Conservation (phyloP, 2,797 vertebrate species). For the Trichosurus vulpecula region DNA sequence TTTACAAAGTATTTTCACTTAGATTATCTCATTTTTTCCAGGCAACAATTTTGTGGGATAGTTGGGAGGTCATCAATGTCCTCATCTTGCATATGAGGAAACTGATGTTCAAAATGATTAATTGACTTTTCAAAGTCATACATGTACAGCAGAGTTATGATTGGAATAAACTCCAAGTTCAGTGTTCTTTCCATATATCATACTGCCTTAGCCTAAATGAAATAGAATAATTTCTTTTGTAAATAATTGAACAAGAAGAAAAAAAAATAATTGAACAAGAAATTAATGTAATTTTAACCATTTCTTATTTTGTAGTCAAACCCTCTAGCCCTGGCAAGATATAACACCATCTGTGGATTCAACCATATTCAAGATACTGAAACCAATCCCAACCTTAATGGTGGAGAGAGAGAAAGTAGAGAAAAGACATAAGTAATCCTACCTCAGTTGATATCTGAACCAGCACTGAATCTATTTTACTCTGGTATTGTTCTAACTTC, state of each 20-base stretch:
- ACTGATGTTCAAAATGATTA: neutral
- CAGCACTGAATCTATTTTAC: neutral
- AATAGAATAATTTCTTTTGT: neutral
- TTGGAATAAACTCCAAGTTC: neutral
- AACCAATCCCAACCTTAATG: conserved; percentile 20
- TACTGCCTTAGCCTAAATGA: neutral
- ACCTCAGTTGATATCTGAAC: neutral
- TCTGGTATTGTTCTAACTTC: neutral
- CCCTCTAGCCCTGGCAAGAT: neutral
- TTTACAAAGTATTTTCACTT: neutral
- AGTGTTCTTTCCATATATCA: neutral
- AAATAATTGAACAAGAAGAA: neutral
- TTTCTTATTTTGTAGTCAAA: conserved; percentile 1
- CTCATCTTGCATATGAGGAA: neutral
- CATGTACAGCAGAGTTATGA: neutral
- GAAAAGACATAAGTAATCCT: neutral
- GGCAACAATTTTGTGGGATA: neutral
- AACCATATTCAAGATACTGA: neutral
- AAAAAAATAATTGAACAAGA: neutral
- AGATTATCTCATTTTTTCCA: neutral
- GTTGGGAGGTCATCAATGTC: neutral
- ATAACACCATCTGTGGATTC: neutral
- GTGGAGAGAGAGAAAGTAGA: neutral
- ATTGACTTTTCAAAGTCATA: neutral
- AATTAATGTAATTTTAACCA: neutral